These are phyloP conservation scores for Drosophila pseudoananassae DNA, from an alignment of 1,140 invertebrate genomes.

Conservation along the genomic window DNA sequence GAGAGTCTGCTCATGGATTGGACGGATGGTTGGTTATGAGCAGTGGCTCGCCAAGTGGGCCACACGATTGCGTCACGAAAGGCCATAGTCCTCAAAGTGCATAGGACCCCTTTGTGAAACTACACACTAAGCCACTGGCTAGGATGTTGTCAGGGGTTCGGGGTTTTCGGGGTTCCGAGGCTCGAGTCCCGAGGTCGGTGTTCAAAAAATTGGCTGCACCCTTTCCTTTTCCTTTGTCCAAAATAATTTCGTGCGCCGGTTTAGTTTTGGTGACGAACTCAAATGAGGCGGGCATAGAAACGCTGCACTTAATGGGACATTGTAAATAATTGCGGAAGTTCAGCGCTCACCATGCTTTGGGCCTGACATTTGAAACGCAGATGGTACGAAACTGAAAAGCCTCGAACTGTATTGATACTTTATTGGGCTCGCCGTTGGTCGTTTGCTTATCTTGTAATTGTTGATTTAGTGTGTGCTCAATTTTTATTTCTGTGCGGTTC, in stretches of 20 bases:
- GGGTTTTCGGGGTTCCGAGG: slow-evolving; percentile 10
- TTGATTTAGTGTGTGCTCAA: slow-evolving; percentile 80
- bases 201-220: slow-evolving; percentile 43
- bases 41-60: slow-evolving; percentile 30
- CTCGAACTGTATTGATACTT: slow-evolving; percentile 29
- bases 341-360: slow-evolving; percentile 4
- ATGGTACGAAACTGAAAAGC: slow-evolving; percentile 9
- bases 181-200: slow-evolving; percentile 12
- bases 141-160: slow-evolving; percentile 18
- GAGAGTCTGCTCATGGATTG: slow-evolving; percentile 19
- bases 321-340: slow-evolving; percentile 80
- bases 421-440: slow-evolving; percentile 31
- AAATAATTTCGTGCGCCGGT: slow-evolving; percentile 49
- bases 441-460: slow-evolving; percentile 78
- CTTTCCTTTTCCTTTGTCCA: slow-evolving; percentile 51
- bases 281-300: slow-evolving; percentile 55
- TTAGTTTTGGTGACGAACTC: slow-evolving; percentile 32
- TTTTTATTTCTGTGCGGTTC: slow-evolving; percentile 67
- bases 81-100: background rate
- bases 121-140: background rate
- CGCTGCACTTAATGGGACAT: slow-evolving; percentile 65
- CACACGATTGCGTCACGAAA: background rate
- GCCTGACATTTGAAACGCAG: slow-evolving; percentile 58
- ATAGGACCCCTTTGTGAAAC: background rate
- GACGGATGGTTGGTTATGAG: background rate